Evolutionary conservation across 92 coral and sea anemone genomes (phyloP), one percentile per base, ranked within the genome.

Genomic region (Epizoanthus rinbou): DNA sequence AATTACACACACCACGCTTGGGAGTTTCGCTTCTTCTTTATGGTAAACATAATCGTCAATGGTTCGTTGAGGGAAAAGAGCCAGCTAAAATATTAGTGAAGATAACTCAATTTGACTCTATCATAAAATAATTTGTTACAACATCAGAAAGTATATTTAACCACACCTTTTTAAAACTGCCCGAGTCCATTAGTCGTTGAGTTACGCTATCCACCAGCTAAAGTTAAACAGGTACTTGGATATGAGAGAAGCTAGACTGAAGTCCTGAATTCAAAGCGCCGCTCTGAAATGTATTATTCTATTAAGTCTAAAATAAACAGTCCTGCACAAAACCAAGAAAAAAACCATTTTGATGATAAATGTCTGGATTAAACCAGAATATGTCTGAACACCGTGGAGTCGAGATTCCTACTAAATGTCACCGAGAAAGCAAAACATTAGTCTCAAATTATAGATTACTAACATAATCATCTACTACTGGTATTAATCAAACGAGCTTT

Each of bases 221-320:
- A 16, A 1, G n/a, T 16, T 65, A 14, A 33, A 8, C 72, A 67
- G 73, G 73, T 67, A 67, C 73, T 67, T 67, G 69, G n/a, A 13
- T 28, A 13, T 6, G 73, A 67, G 47, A 35, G 22, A 33, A 31
- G 54, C 16, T 50, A 50, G 14, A 50, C n/a, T n/a, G n/a, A 9
- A 3, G 1, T 50, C 47, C 47, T 67, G 23, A 35, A 28, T 67
- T 14, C 45, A 41, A 67, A 33, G 8, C 31, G 13, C 54, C 14
- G 54, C 54, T 67, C 28, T 67, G n/a, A 24, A 67, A 13, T 25
- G 8, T 67, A 14, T 10, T 24, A 37, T 67, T 8, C 73, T 28
- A 8, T 8, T 15, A 33, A 13, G 16, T 50, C 47, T 8, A 37
- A 67, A 67, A 28, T 19, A 67, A 6, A 33, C 6, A 67, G 3